Evolutionary conservation across 2,888 invertebrate species (phyloP), one percentile per base, ranked within the genome.

Genomic region (Stegana nigrithorax): DNA sequence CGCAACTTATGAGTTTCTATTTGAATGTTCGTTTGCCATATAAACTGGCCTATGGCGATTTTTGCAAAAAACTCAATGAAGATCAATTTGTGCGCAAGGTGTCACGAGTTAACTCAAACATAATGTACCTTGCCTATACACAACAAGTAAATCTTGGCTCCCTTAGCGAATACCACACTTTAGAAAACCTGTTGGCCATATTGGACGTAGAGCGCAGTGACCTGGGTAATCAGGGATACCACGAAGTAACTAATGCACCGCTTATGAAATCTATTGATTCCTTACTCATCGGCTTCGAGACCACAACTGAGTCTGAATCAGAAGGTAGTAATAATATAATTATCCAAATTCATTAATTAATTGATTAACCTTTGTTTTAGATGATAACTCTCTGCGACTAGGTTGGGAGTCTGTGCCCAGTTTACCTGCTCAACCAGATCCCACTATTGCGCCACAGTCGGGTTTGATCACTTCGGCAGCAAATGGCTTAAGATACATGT

Each of bases 401-500:
- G 96, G 92, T 81, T 93, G 93, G 93, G 93, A 93, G 86, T 90
- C 91, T 62, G 92, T 93, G 81, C 80, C 85, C 2, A 81, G 74
- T 62, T 71, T 81, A 27, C 75, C 79, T 26, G 64, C 70, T 0
- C 77, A 81, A 62, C 74, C 76, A 4, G 83, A 84, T 58, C 68
- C 78, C 51, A 69, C 80, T 32, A 75, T 68, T 58, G 80, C 78
- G 47, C 84, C 84, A 67, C 82, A 84, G 60, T 81, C 85, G 69
- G 91, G 93, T 59, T 88, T 94, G 21, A 90, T 94, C 75, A 91
- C 92, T 62, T 93, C 94, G 74, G 93, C 94, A 25, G 93, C 93
- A 59, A 93, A 93, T 62, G 92, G 93, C 68, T 88, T 95, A 70
- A 92, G 91, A 47, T 94, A 94, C 62, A 89, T 95, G 78, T 93